These are phyloP conservation scores for Pterocles orientalis DNA, from an alignment of 2,113 vertebrate genomes.

Conservation along the genomic window DNA sequence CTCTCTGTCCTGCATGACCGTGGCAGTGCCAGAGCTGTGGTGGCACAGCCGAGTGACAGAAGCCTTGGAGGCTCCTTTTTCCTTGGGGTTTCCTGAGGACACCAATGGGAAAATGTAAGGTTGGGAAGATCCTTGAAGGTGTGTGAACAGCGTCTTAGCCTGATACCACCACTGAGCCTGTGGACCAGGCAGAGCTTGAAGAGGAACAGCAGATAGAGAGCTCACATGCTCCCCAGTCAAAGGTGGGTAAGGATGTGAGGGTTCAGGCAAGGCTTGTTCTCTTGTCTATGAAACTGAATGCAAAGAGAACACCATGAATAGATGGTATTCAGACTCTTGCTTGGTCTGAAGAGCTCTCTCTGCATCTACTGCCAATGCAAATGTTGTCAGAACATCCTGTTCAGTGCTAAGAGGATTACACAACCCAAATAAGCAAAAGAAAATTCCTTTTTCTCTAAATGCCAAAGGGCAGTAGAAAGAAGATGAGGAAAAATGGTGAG, in stretches of 20 bases:
- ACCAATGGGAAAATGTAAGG: not conserved
- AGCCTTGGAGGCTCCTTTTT: not conserved
- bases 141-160: not conserved
- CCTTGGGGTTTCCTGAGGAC: not conserved
- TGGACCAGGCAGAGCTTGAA: not conserved
- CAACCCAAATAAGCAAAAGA: not conserved
- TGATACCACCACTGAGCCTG: not conserved
- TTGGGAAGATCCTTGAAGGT: not conserved
- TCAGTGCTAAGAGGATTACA: not conserved
- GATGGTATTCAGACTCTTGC: not conserved
- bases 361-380: not conserved
- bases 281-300: not conserved
- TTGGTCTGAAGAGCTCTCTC: not conserved
- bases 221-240: not conserved
- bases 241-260: not conserved
- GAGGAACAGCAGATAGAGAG: not conserved
- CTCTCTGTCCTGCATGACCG: accelerated
- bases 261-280: not conserved
- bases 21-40: accelerated
- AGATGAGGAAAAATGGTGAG: not conserved
- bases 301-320: not conserved
- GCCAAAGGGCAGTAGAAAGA: not conserved
- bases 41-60: not conserved
- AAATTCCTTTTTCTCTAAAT: not conserved
- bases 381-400: not conserved